Evolutionary conservation across 1,140 invertebrate genomes (phyloP).

Genomic region (Dendroctonus ponderosae): DNA sequence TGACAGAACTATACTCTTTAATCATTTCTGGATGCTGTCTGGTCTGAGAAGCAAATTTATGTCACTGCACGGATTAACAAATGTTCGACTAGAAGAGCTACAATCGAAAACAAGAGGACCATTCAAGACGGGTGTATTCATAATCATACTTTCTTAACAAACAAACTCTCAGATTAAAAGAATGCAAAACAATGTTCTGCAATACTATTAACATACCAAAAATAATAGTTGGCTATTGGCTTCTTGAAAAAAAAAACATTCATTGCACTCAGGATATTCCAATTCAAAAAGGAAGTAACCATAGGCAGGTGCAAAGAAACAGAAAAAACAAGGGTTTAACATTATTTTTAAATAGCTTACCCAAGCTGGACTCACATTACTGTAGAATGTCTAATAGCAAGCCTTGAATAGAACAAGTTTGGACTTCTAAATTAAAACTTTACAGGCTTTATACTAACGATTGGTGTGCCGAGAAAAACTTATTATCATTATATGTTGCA

Average conservation of each 20-base stretch:
- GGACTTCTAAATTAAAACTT: constrained; percentile 39
- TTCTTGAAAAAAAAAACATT: background rate
- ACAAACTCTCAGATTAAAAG: constrained; percentile 11
- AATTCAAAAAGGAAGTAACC: background rate
- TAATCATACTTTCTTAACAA: background rate
- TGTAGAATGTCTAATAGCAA: constrained; percentile 39
- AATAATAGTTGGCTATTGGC: constrained; percentile 1
- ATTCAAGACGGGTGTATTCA: constrained; percentile 6
- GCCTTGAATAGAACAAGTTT: constrained; percentile 41
- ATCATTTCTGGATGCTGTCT: constrained; percentile 10
- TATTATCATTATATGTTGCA: constrained; percentile 7
- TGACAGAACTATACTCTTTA: constrained; percentile 8
- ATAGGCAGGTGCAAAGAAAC: background rate
- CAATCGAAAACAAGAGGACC: background rate
- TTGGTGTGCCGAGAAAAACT: constrained; percentile 28
- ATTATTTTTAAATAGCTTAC: constrained; percentile 34
- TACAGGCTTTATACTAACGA: constrained; percentile 39
- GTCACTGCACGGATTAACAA: no score
- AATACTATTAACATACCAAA: constrained; percentile 11
- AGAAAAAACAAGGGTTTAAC: constrained; percentile 11
- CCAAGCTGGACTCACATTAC: constrained; percentile 45
- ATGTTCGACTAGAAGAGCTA: no score
- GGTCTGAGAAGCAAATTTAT: constrained; percentile 17
- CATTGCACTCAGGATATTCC: constrained; percentile 4
- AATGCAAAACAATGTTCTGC: constrained; percentile 33